Evolutionary conservation across 2,113 vertebrate species (phyloP).

Genomic region (Bostrychus sinensis): DNA sequence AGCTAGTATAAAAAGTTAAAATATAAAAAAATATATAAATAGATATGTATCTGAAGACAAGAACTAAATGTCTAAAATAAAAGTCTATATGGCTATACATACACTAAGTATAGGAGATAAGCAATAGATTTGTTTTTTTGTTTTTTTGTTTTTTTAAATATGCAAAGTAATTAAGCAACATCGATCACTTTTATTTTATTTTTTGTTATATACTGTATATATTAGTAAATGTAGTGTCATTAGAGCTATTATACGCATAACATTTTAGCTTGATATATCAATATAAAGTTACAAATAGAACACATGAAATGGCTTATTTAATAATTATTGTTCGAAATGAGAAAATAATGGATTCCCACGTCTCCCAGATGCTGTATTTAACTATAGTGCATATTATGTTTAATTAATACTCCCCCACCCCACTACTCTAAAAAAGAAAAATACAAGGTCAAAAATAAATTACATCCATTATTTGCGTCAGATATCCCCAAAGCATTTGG

Average conservation of each 20-base stretch:
- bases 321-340: slow-evolving; percentile 13
- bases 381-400: slow-evolving; percentile 68
- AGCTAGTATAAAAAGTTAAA: not conserved
- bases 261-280: not conserved
- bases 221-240: not conserved
- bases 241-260: not conserved
- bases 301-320: slow-evolving; percentile 1
- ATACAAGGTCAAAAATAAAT: slow-evolving; percentile 85
- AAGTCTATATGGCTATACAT: too few species aligned
- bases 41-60: not conserved
- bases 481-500: slow-evolving; percentile 82
- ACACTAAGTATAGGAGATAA: too few species aligned
- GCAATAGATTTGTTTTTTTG: too few species aligned
- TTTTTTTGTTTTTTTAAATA: too few species aligned
- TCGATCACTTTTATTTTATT: too few species aligned
- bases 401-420: slow-evolving; percentile 73
- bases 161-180: too few species aligned
- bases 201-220: too few species aligned
- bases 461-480: slow-evolving; percentile 82
- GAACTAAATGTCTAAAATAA: slow-evolving; percentile 5
- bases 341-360: slow-evolving; percentile 40
- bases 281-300: not conserved
- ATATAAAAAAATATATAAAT: not conserved
- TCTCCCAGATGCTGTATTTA: slow-evolving; percentile 56
- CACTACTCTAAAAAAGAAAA: slow-evolving; percentile 56